Base-by-base conservation (phyloP, 1,140 invertebrate species). In the Diachasmimorpha longicaudata region DNA sequence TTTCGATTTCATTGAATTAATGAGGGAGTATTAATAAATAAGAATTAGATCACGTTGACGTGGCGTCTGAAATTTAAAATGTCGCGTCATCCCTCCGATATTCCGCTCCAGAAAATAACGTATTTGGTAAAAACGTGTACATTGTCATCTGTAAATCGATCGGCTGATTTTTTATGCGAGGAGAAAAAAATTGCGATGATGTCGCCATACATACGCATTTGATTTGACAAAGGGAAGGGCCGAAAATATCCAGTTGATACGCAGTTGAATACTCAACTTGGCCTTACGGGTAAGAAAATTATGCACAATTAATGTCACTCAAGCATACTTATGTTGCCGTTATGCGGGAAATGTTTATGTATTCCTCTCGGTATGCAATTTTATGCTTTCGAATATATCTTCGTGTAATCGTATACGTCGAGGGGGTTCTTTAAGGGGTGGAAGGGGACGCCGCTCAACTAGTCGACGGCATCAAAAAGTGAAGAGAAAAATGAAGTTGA, bases 251-350 rank as follows among this genome's bases (percentile, higher is more conserved):
- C 70, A 71, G 72, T 73, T 55, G 63, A 68, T 70, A 77, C 46
- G 44, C 66, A 70, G 77, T 63, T 42, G 58, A 63, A 63, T 63
- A 63, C 14, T 25, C 58, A 63, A 63, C 19, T 37, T 44, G 25
- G 4, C 72, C 48, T 70, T 55, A 48, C 44, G 31, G 70, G 70
- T 42, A 76, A 74, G 68, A 74, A 72, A 77, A 79, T 81, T 81
- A 81, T 81, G 78, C 80, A 79, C 80, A 81, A 81, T 81, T 81
- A 81, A 81, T 81, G 80, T 81, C 80, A 79, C 77, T 78, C 80
- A 78, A 78, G 74, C 74, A 81, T 81, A 79, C 78, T 81, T 81
- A 81, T 81, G 80, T 78, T 77, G 78, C 78, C 75, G 76, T 76
- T 81, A 78, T 76, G 39, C 76, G 74, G 77, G 74, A 78, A 81